Conservation (phyloP, 2,113 vertebrate species). For the Hassar affinis region DNA sequence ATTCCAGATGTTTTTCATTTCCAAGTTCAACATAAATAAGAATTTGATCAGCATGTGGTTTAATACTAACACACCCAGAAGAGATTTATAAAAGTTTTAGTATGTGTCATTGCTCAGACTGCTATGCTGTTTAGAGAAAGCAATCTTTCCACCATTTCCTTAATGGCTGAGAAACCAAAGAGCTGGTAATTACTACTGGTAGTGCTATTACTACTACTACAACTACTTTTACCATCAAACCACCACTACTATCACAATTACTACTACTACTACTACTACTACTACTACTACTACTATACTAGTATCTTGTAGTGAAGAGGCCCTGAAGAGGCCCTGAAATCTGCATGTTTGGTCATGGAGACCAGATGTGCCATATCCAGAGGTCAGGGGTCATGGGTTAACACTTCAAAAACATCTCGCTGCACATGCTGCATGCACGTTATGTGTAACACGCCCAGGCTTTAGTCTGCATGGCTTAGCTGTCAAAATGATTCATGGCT, state of each 20-base stretch:
- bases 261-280: not conserved
- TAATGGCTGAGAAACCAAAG: not conserved
- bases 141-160: not conserved
- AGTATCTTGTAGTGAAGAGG: not conserved
- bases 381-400: conserved; percentile 7
- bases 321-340: not conserved
- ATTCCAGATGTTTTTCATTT: not conserved
- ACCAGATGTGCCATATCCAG: not conserved
- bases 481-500: not conserved
- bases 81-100: conserved; percentile 9
- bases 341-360: not conserved
- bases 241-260: not conserved
- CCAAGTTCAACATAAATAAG: not conserved
- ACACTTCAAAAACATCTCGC: not conserved
- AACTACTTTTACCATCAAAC: no score
- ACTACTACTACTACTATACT: not conserved
- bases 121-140: not conserved
- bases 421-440: not conserved
- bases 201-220: not conserved
- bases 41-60: conserved; percentile 1
- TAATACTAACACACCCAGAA: conserved; percentile 33
- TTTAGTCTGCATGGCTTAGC: not conserved
- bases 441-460: not conserved
- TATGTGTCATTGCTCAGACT: conserved; percentile 17
- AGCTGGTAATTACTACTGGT: not conserved